phyloP scores from a whole-genome alignment of 2,113 vertebrate species.

The Fukomys damarensis region DNA sequence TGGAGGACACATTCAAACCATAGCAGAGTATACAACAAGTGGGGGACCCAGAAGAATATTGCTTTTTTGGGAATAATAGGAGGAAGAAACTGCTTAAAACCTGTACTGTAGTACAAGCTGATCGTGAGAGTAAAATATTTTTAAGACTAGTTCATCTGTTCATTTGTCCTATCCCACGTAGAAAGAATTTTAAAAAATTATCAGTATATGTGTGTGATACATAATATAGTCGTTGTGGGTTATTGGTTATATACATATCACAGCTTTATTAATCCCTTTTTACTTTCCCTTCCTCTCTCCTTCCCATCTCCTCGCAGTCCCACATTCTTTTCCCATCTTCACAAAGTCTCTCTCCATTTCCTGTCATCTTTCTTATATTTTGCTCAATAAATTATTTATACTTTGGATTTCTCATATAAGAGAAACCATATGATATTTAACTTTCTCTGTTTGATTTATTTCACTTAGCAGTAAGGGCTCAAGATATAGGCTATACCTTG shows the following conservation, averaged over 20 bases:
- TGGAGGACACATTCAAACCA: neutral
- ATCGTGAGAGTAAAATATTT: neutral
- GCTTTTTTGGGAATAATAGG: neutral
- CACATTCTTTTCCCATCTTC: neutral
- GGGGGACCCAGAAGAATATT: neutral
- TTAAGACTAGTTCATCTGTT: neutral
- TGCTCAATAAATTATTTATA: neutral
- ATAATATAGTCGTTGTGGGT: neutral
- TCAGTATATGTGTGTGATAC: neutral
- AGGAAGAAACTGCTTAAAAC: constrained; percentile 21
- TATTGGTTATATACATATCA: neutral
- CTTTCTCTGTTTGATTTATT: neutral
- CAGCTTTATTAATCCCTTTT: neutral
- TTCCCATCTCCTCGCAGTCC: neutral
- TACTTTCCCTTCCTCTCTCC: neutral
- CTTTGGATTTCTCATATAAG: neutral
- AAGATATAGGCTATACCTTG: neutral
- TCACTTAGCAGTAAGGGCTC: neutral
- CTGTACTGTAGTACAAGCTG: neutral
- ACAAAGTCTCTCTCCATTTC: neutral
- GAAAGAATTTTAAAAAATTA: neutral
- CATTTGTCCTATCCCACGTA: neutral
- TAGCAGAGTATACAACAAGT: neutral
- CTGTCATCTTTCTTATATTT: neutral
- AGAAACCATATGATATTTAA: neutral